Conservation (phyloP, 2,888 invertebrate genomes). For the Shargacucullia verbasci region DNA sequence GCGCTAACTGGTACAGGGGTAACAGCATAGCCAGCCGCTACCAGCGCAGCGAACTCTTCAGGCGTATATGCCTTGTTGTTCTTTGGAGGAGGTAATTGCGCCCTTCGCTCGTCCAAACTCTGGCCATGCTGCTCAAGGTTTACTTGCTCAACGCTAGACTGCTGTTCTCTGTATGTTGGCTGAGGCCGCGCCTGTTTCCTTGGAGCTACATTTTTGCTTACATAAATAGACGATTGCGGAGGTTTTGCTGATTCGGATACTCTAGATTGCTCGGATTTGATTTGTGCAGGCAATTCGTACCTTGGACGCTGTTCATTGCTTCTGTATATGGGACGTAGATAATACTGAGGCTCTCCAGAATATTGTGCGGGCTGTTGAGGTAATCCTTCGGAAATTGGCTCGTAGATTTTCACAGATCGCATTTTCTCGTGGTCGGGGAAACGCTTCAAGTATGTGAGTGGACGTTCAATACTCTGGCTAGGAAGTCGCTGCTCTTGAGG, state of each 20-base stretch:
- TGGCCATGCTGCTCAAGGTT: slow-evolving; percentile 74
- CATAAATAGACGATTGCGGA: slow-evolving; percentile 83
- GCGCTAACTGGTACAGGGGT: slow-evolving; percentile 84
- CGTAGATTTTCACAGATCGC: slow-evolving; percentile 77
- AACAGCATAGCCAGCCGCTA: slow-evolving; percentile 86
- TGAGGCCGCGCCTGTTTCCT: slow-evolving; percentile 73
- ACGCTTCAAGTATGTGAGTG: slow-evolving; percentile 80
- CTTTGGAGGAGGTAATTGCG: slow-evolving; percentile 84
- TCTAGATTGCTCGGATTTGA: slow-evolving; percentile 70
- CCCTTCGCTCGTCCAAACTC: slow-evolving; percentile 77
- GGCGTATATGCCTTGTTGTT: slow-evolving; percentile 87
- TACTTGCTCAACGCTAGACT: slow-evolving; percentile 62
- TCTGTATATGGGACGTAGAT: slow-evolving; percentile 77
- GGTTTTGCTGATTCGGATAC: slow-evolving; percentile 72
- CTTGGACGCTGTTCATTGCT: slow-evolving; percentile 76
- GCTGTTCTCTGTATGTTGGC: slow-evolving; percentile 63
- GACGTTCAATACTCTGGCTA: slow-evolving; percentile 75
- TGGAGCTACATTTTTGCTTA: slow-evolving; percentile 79
- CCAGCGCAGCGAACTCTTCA: slow-evolving; percentile 84
- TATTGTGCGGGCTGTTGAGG: slow-evolving; percentile 72
- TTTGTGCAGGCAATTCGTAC: slow-evolving; percentile 69
- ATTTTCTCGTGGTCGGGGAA: slow-evolving; percentile 80
- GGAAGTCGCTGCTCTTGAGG: slow-evolving; percentile 75
- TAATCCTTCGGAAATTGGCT: slow-evolving; percentile 71
- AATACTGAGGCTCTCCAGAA: slow-evolving; percentile 80